Conservation (phyloP, 1,140 invertebrate species). For the Leptopilina clavipes region DNA sequence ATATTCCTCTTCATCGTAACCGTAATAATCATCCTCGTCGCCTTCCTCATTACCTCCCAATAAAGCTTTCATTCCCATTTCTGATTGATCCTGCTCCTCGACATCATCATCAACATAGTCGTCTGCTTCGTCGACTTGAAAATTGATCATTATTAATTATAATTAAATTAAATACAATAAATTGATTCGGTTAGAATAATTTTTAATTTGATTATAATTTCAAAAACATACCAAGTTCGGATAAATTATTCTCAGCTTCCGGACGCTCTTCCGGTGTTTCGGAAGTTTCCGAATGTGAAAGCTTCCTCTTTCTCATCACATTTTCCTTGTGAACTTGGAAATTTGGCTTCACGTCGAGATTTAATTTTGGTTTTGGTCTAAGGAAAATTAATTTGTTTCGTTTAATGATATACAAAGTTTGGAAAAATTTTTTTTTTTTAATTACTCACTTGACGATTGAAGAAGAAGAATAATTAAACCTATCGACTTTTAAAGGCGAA, state of each 20-base stretch:
- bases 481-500: constrained; percentile 38
- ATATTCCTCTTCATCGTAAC: constrained; percentile 67
- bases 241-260: neutral
- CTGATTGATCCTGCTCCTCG: constrained; percentile 65
- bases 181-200: neutral
- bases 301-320: neutral
- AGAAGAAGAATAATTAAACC: constrained; percentile 20
- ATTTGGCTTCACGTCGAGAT: neutral
- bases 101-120: constrained; percentile 73
- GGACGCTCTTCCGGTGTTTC: neutral
- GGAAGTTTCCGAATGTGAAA: neutral
- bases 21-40: constrained; percentile 66
- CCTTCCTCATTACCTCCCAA: constrained; percentile 70
- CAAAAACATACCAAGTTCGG: neutral
- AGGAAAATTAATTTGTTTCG: neutral
- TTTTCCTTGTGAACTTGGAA: neutral
- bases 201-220: neutral
- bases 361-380: constrained; percentile 2
- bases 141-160: no score
- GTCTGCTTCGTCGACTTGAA: constrained; percentile 64
- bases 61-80: constrained; percentile 74
- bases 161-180: no score
- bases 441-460: constrained; percentile 32
- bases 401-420: neutral
- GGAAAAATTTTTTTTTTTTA: neutral